Conservation (phyloP, 2,797 vertebrate species). For the Lacerta viridis region DNA sequence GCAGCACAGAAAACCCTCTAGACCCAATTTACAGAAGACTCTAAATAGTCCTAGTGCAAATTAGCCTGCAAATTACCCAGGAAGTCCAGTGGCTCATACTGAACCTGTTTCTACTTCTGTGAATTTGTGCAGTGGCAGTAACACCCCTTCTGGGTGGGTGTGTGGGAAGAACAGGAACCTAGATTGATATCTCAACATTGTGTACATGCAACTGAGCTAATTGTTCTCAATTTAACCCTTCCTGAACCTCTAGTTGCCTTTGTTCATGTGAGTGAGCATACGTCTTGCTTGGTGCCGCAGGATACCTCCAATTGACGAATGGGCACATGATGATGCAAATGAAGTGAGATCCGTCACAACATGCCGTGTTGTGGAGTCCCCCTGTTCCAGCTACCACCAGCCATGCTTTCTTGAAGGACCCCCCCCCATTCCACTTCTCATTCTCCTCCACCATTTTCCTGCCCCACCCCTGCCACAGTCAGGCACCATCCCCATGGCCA, state of each 20-base stretch:
- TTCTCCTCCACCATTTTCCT: too few relatives aligned
- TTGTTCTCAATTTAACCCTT: background rate
- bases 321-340: background rate
- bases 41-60: too few relatives aligned
- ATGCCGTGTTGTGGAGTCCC: too few relatives aligned
- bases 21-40: background rate
- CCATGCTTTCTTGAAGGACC: too few relatives aligned
- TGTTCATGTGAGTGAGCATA: background rate
- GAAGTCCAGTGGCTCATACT: background rate
- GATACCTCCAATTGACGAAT: background rate
- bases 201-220: background rate
- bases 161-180: background rate
- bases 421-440: too few relatives aligned
- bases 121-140: background rate
- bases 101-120: background rate
- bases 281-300: background rate
- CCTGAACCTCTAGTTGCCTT: background rate
- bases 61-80: background rate
- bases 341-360: too few relatives aligned
- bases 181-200: too few relatives aligned
- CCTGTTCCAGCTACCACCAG: too few relatives aligned
- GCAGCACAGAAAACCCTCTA: background rate
- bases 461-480: too few relatives aligned
- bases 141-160: background rate
- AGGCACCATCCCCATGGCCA: too few relatives aligned